A percentile compares a stretch with the other conserved stretches of the same genome.
Evolutionary conservation across 92 coral and sea anemone genomes (phyloP).

Genomic region (Virgularia gustaviana): DNA sequence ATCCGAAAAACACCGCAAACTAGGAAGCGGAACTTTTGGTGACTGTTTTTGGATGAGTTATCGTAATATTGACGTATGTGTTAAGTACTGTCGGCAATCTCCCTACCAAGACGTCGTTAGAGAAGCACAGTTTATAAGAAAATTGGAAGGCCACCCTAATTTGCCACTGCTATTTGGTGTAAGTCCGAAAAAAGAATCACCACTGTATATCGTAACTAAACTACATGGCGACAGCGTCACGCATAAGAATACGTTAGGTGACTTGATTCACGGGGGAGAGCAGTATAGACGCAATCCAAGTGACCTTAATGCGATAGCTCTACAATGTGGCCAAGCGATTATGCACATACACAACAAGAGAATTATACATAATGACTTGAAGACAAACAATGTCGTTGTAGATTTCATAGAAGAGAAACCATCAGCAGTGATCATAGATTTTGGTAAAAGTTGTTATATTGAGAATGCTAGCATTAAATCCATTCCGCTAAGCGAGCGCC

Average conservation of each 20-base stretch:
- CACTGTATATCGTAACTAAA: constrained; percentile 48
- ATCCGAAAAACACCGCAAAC: not conserved
- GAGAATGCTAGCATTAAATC: constrained; percentile 1
- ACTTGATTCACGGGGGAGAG: too few relatives aligned
- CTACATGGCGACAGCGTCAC: constrained; percentile 40
- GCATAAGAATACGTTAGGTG: not conserved
- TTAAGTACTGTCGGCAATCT: constrained; percentile 29
- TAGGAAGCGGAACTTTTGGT: constrained; percentile 24
- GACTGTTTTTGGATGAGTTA: constrained; percentile 40
- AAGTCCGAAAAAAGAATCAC: constrained; percentile 29
- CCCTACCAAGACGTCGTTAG: constrained; percentile 34
- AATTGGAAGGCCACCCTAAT: constrained; percentile 49
- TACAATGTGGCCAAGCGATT: constrained; percentile 13
- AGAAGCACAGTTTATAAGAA: constrained; percentile 38
- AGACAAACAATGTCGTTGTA: constrained; percentile 35
- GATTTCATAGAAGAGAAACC: constrained; percentile 9
- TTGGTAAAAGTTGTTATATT: constrained; percentile 16
- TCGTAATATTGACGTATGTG: constrained; percentile 41
- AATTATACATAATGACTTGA: constrained; percentile 35
- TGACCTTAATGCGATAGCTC: too few relatives aligned
- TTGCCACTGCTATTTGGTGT: constrained; percentile 44
- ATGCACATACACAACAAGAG: constrained; percentile 34
- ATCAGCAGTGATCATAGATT: constrained; percentile 30
- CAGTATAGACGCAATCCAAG: too few relatives aligned
- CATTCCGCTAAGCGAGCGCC: constrained; percentile 1